Percentiles rank a stretch among this genome's conserved stretches.
phyloP scores from a whole-genome alignment of 2,797 vertebrate genomes.

The Simalia tracyae region DNA sequence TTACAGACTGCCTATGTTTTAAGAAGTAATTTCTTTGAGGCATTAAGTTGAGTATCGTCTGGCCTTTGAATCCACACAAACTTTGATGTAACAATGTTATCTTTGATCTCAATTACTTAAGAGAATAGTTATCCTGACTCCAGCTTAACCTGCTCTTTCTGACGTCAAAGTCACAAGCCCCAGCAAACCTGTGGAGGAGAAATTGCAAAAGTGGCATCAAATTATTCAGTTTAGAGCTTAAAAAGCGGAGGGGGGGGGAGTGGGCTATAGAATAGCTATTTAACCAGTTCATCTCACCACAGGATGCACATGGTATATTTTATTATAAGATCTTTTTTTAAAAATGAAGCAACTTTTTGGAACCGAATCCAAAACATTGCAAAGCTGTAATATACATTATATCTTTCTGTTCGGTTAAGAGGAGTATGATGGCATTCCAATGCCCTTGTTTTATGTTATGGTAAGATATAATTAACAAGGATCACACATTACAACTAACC shows the following conservation, averaged over 20 bases:
- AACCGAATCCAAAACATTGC: too few relatives aligned
- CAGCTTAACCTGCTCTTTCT: background rate
- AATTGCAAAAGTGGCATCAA: background rate
- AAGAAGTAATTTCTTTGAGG: background rate
- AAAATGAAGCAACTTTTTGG: too few relatives aligned
- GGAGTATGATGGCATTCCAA: background rate
- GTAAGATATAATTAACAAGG: too few relatives aligned
- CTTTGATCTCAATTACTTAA: background rate
- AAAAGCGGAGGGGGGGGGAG: background rate
- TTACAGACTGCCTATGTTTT: background rate
- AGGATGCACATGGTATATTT: background rate
- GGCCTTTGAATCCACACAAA: constrained; percentile 8
- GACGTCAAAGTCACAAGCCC: constrained; percentile 1
- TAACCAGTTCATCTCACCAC: background rate
- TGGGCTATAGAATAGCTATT: background rate
- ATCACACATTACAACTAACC: too few relatives aligned
- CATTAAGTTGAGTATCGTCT: background rate
- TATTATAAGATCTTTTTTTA: background rate
- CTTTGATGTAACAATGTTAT: constrained; percentile 7
- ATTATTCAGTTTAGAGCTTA: background rate
- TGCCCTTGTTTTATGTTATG: background rate
- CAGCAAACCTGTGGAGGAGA: background rate
- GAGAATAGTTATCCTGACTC: background rate
- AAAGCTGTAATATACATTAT: background rate
- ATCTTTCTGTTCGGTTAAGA: background rate